Conservation (phyloP, 2,113 vertebrate genomes). For the Phrynosoma blainvillii region DNA sequence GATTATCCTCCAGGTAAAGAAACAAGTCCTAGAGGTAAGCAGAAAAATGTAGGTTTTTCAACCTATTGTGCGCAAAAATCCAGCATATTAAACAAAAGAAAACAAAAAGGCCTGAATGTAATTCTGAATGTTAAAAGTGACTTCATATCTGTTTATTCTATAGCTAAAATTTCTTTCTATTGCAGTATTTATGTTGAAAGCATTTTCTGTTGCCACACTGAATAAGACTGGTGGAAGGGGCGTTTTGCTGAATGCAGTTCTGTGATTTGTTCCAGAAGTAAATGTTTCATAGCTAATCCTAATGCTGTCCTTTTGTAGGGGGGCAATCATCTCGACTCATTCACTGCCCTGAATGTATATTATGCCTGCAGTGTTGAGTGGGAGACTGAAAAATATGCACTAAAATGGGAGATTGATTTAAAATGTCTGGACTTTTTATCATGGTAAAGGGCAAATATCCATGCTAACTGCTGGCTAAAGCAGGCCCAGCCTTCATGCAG, state of each 20-base stretch:
- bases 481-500: too few relatives aligned
- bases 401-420: not conserved
- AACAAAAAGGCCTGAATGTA: not conserved
- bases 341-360: not conserved
- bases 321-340: not conserved
- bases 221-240: not conserved
- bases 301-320: not conserved
- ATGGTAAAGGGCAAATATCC: not conserved
- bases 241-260: not conserved
- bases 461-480: too few relatives aligned
- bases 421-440: not conserved
- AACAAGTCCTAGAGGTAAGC: not conserved
- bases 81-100: slow-evolving; percentile 6
- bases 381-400: too few relatives aligned
- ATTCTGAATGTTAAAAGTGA: slow-evolving; percentile 29
- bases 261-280: not conserved
- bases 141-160: not conserved
- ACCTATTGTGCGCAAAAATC: slow-evolving; percentile 24
- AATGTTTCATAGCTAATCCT: not conserved
- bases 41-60: not conserved
- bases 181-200: slow-evolving; percentile 9
- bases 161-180: not conserved
- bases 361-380: not conserved
- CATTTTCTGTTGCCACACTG: slow-evolving; percentile 28
- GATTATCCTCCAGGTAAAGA: slow-evolving; percentile 33